These are phyloP conservation scores for Heliornis fulica DNA, from an alignment of 2,113 vertebrate species.

Conservation along the genomic window DNA sequence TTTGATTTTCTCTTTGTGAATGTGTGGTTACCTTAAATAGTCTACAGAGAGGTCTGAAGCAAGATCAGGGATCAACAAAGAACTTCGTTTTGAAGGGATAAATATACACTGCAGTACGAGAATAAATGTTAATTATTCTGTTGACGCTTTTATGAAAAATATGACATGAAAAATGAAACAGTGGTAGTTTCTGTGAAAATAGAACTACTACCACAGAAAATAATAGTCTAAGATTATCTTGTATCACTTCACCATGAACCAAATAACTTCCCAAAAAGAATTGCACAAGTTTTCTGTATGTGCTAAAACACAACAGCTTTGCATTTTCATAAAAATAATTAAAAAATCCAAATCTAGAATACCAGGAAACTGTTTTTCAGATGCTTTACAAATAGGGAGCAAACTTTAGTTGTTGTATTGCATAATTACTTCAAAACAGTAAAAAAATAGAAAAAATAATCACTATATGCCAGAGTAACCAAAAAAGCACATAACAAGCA, in stretches of 20 bases:
- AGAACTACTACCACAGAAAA: not conserved
- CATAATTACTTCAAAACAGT: not conserved
- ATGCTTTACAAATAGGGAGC: not conserved
- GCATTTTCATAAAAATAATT: not conserved
- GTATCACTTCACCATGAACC: not conserved
- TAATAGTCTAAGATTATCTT: not conserved
- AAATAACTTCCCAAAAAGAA: not conserved
- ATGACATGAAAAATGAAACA: not conserved
- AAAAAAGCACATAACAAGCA: not conserved
- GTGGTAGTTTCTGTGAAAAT: not conserved
- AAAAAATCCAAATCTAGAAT: not conserved
- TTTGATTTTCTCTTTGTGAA: not conserved
- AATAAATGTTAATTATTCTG: not conserved
- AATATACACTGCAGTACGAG: not conserved
- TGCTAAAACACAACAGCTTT: not conserved
- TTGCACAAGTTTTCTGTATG: fast-evolving
- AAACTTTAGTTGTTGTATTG: not conserved
- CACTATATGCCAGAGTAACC: not conserved
- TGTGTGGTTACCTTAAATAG: not conserved
- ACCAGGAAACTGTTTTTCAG: not conserved
- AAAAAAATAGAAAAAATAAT: not conserved
- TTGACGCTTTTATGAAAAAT: not conserved
- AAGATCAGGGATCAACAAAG: not conserved
- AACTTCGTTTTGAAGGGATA: not conserved
- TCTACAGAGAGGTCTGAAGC: not conserved